Conservation (phyloP, 2,888 invertebrate genomes). For the Hyles lineata region DNA sequence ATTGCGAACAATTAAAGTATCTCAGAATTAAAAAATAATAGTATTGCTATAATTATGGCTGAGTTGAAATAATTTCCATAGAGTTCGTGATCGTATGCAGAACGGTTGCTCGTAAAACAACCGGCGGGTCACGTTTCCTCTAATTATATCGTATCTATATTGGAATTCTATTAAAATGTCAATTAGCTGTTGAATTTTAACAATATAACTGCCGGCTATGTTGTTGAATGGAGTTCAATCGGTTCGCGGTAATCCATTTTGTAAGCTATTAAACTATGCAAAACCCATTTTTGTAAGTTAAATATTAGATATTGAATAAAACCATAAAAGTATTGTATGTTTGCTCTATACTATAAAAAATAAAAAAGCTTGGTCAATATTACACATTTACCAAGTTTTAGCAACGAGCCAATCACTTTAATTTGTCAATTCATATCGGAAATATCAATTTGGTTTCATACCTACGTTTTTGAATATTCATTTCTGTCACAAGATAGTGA, state of each 20-base stretch:
- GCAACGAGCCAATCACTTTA: neutral
- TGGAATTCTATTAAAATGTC: slow-evolving; percentile 20
- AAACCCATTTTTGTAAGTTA: too few relatives aligned
- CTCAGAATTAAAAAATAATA: neutral
- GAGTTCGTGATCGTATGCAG: slow-evolving; percentile 16
- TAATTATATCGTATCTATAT: slow-evolving; percentile 9
- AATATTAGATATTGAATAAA: too few relatives aligned
- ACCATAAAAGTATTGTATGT: too few relatives aligned
- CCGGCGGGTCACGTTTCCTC: slow-evolving; percentile 1
- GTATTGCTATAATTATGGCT: neutral
- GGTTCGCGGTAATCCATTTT: neutral
- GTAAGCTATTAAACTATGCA: too few relatives aligned
- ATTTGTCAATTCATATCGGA: neutral
- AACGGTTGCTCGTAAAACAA: slow-evolving; percentile 14
- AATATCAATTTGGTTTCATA: neutral
- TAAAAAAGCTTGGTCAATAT: neutral
- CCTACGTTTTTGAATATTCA: slow-evolving; percentile 8
- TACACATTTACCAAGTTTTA: neutral
- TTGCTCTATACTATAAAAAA: neutral
- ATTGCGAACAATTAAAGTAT: too few relatives aligned
- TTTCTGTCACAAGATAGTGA: slow-evolving; percentile 1
- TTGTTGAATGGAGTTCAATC: neutral
- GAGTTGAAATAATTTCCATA: neutral
- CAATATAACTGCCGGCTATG: neutral
- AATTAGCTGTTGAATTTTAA: slow-evolving; percentile 11